Evolutionary conservation across 2,113 vertebrate genomes (phyloP).

Genomic region (Gallinago jamesoni): DNA sequence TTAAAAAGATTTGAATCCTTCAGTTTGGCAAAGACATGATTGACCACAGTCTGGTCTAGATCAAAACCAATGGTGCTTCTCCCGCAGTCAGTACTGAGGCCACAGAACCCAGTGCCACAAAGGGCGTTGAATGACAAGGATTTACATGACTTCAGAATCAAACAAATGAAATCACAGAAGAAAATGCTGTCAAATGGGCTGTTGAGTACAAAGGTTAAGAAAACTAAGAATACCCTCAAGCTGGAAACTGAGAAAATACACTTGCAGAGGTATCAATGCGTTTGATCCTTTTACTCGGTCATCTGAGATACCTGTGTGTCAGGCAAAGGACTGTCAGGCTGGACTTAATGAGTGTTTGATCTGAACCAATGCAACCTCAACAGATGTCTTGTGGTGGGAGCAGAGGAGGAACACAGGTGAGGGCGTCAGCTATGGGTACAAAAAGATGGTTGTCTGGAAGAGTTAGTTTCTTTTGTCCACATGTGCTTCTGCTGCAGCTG

Average conservation of each 20-base stretch:
- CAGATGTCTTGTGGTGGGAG: not conserved
- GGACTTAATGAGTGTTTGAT: not conserved
- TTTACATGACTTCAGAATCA: not conserved
- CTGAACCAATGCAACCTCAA: not conserved
- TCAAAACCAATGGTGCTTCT: not conserved
- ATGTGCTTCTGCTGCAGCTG: not conserved
- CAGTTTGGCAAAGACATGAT: not conserved
- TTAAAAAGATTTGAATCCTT: not conserved
- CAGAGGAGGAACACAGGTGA: not conserved
- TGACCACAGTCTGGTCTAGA: not conserved
- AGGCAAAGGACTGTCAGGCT: not conserved
- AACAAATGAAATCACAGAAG: not conserved
- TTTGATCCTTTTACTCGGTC: not conserved
- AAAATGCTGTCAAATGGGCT: not conserved
- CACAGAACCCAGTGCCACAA: rapidly evolving
- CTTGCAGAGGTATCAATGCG: not conserved
- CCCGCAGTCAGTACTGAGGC: not conserved
- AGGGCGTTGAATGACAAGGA: not conserved
- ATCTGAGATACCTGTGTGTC: not conserved
- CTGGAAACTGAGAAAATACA: not conserved
- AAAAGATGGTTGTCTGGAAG: not conserved
- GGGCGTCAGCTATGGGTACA: not conserved
- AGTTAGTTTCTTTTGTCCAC: not conserved
- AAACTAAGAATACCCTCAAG: not conserved
- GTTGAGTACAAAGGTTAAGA: not conserved